Evolutionary conservation across 2,888 invertebrate species (phyloP), one percentile per base, ranked within the genome.

Genomic region (Uropetala carovei): DNA sequence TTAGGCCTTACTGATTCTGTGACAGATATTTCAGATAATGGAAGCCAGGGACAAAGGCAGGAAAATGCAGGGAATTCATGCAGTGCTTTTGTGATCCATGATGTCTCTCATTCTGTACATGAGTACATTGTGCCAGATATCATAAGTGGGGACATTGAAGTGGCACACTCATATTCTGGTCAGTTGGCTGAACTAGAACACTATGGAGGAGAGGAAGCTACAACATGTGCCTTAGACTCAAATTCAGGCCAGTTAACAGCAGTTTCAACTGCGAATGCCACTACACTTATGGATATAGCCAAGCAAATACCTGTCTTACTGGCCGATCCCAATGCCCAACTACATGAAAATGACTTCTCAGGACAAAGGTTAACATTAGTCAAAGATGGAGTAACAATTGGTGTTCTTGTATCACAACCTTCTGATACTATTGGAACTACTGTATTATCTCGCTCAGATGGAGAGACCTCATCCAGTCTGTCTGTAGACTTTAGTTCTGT

Each of bases 1-100:
- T 94, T 96, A 13, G 95, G 96, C 43, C 94, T 96, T 91, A 96
- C 95, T n/a, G 95, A 95, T 93, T 93, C 93, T 68, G 83, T 92
- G 81, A 64, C 92, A 93, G 94, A 94, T 85, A 93, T 93, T 18
- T 91, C 92, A 58, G 93, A 93, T 43, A 93, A 93, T 43, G 93
- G 93, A 0, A 94, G 93, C 92, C 93, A 94, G 14, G 93, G 93
- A 92, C 93, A 94, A 92, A 93, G 92, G 57, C 92, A 93, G n/a
- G 93, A 93, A 92, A 92, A 92, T 68, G 93, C 93, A 18, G 93
- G 93, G 13, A 93, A 93, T 92, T 93, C 93, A 9, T 93, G 93
- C 75, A 93, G 93, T 92, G 92, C 93, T 18, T 93, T 92, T 86
- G 93, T 93, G 92, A 94, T 92, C 93, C 94, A 94, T 11, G 94